Evolutionary conservation across 2,113 vertebrate species (phyloP).

Genomic region (Lucifuga dentata): DNA sequence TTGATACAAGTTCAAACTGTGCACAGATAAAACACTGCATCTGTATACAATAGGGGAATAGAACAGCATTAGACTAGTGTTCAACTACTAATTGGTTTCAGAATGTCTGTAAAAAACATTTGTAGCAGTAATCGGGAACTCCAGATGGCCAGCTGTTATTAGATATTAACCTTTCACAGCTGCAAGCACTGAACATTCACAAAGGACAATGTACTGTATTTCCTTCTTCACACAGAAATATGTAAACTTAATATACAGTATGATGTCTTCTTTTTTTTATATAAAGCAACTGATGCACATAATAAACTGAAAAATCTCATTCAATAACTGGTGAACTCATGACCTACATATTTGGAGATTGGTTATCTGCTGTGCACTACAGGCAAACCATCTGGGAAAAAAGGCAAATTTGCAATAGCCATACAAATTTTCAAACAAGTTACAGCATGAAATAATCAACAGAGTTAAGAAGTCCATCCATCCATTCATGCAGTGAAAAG

Average conservation of each 20-base stretch:
- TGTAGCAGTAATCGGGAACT: slow-evolving; percentile 6
- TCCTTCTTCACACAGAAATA: slow-evolving; percentile 25
- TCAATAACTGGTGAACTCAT: no score
- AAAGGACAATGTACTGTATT: slow-evolving; percentile 15
- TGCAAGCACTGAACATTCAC: slow-evolving; percentile 49
- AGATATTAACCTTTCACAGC: slow-evolving; percentile 65
- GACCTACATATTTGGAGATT: not conserved
- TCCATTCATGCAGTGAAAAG: no score
- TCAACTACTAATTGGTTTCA: slow-evolving; percentile 28
- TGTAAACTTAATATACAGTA: slow-evolving; percentile 18
- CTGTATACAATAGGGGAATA: no score
- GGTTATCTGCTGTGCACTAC: not conserved
- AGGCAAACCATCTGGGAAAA: not conserved
- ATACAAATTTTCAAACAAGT: no score
- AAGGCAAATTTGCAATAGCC: not conserved
- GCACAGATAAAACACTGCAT: no score
- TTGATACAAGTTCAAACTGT: no score
- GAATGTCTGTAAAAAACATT: slow-evolving; percentile 16
- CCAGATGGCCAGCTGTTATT: slow-evolving; percentile 56
- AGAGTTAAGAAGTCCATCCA: no score
- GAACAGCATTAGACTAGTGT: no score
- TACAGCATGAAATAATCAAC: no score
- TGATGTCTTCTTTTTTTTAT: slow-evolving; percentile 14
- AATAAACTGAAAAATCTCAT: no score
- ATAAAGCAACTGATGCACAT: no score